Base-by-base conservation (phyloP, 2,888 invertebrate genomes). In the Acronicta leporina region DNA sequence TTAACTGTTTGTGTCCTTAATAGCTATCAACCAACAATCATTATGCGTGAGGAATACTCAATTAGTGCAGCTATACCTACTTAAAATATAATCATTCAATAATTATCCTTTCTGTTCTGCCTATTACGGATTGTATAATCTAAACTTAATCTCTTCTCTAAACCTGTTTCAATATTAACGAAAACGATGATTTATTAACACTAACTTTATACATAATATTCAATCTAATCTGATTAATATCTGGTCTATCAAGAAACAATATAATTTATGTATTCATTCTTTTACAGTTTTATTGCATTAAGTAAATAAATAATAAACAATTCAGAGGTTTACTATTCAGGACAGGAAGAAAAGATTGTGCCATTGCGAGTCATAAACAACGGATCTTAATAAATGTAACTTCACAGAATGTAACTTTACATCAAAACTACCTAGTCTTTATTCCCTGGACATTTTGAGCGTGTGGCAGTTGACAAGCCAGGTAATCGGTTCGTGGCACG, bases 401-500 rank as follows among this genome's bases (percentile, higher is more conserved):
- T 16, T 30, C 20, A 56, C 27, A 50, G 15, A 65, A 62, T 47
- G 51, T 49, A 41, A 59, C 47, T 74, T 76, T 58, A 75, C 72
- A 71, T 79, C 73, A 75, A 83, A 73, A 71, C 67, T 8, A 38
- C 5, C 38, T 80, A 69, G 68, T 52, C 73, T 73, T 78, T 78
- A 78, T 78, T 79, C 77, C 73, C 66, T 61, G 63, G 70, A 69
- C 73, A 73, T 66, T 38, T 68, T 73, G 75, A 70, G 75, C 74
- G 77, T 74, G 75, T 69, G 75, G 68, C 64, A 78, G 75, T 71
- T 67, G 72, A 70, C 63, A 71, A 63, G 74, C 57, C 83, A 87
- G 87, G 86, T 92, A 91, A 92, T 89, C 84, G 87, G 74, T 75
- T 77, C 71, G 67, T 82, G 87, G 86, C 92, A 92, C 92, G 92